These are phyloP conservation scores for Deroplatys truncata DNA, from an alignment of 2,888 invertebrate genomes.

Conservation along the genomic window DNA sequence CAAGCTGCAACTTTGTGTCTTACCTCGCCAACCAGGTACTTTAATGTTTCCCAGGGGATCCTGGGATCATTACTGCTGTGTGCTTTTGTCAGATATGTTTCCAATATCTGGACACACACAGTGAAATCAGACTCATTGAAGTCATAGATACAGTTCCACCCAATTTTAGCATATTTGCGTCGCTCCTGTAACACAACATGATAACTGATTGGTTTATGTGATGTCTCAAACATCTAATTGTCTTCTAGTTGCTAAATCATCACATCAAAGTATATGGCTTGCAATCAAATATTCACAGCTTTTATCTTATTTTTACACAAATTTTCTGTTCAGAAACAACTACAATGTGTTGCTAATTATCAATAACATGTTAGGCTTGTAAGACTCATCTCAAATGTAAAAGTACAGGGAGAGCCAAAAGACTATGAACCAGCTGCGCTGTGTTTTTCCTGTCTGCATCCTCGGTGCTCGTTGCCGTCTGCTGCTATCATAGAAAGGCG, in stretches of 20 bases:
- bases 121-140: slow-evolving; percentile 91
- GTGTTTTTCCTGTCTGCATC: too few species aligned
- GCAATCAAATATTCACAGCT: background rate
- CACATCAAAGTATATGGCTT: background rate
- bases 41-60: slow-evolving; percentile 86
- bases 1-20: slow-evolving; percentile 9
- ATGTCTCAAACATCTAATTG: too few species aligned
- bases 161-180: slow-evolving; percentile 88
- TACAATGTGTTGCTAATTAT: too few species aligned
- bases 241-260: too few species aligned
- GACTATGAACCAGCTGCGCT: too few species aligned
- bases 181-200: slow-evolving; percentile 62
- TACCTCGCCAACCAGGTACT: slow-evolving; percentile 89
- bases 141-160: slow-evolving; percentile 92
- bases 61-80: slow-evolving; percentile 52
- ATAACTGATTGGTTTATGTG: too few species aligned
- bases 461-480: too few species aligned
- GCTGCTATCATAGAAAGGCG: too few species aligned
- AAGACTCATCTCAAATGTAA: too few species aligned
- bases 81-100: slow-evolving; percentile 76
- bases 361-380: too few species aligned
- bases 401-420: too few species aligned
- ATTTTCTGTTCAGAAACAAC: too few species aligned
- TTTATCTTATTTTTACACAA: background rate
- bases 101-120: slow-evolving; percentile 80